Evolutionary conservation across 1,140 invertebrate genomes (phyloP).

Genomic region (Eurytemora carolleeae): DNA sequence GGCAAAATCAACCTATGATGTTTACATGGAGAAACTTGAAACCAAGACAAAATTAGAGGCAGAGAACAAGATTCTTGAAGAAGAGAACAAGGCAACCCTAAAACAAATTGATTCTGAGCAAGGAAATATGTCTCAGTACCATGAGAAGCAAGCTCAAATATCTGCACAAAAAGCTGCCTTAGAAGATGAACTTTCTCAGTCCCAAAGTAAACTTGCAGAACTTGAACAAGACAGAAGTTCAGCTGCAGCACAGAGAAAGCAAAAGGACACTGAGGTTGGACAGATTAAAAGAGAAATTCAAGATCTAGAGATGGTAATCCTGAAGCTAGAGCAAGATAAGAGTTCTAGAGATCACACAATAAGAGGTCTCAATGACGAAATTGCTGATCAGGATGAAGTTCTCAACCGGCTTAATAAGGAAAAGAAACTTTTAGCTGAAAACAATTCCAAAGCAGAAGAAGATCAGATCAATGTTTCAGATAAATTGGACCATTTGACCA

Average conservation of each 20-base stretch:
- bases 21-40: conserved; percentile 31
- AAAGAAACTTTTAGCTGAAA: conserved; percentile 34
- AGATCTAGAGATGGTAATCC: conserved; percentile 23
- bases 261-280: conserved; percentile 20
- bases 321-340: conserved; percentile 35
- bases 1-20: conserved; percentile 33
- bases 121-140: conserved; percentile 16
- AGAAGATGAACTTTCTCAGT: conserved; percentile 29
- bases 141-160: conserved; percentile 15
- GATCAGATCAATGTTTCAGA: conserved; percentile 35
- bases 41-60: conserved; percentile 78
- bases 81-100: conserved; percentile 17
- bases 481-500: conserved; percentile 38
- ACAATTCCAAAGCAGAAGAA: conserved; percentile 30
- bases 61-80: conserved; percentile 42
- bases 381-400: conserved; percentile 35
- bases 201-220: conserved; percentile 16
- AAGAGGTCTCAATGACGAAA: conserved; percentile 30
- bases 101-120: conserved; percentile 17
- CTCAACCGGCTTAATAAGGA: conserved; percentile 35
- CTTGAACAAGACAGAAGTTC: conserved; percentile 20
- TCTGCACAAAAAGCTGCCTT: conserved; percentile 14
- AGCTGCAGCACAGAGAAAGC: conserved; percentile 21
- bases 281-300: conserved; percentile 21
- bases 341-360: conserved; percentile 36